Base-by-base conservation (phyloP, 1,140 invertebrate genomes). In the Archivesica marissinica region DNA sequence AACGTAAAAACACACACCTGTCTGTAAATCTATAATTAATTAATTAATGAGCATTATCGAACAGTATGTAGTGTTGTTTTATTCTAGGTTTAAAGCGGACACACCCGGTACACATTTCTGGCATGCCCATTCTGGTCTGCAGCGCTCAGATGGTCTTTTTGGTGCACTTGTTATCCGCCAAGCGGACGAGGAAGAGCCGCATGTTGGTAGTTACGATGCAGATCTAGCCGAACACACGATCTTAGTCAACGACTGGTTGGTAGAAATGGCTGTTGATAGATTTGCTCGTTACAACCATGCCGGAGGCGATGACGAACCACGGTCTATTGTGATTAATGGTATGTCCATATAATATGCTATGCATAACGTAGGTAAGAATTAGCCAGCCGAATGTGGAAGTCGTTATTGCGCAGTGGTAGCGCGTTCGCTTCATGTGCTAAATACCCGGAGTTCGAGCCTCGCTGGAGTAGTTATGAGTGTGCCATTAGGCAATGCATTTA, bases 61-160 rank as follows among this genome's bases (percentile, higher is more conserved):
- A n/a, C n/a, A n/a, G n/a, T n/a, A n/a, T n/a, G n/a, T n/a, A n/a
- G n/a, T n/a, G n/a, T n/a, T n/a, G n/a, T n/a, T n/a, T n/a, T n/a
- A n/a, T 44, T 35, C 75, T 90, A 91, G 89, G 47, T 94, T 95
- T 80, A 91, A 92, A 68, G 95, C 95, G 4, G 39, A 85, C 15
- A 87, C 85, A 33, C 33, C 90, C 0, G 97, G 97, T 44, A 98
- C 97, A 0, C 97, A 98, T 93, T 98, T 97, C 93, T 98, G 97
- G 96, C 98, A 99, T 92, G 96, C 97, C 0, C 98, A 99, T 90
- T 96, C 96, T 17, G 97, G 97, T 20, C 95, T 97, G 92, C 97
- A 98, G 93, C 92, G 97, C 30, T 96, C 96, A 9, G 97, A 98
- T 89, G 97, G 97, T 0, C 95, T 96, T 0, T 91, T 88, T 86